phyloP scores from a whole-genome alignment of 2,113 vertebrate genomes.

The Pomatorhinus ruficollis region DNA sequence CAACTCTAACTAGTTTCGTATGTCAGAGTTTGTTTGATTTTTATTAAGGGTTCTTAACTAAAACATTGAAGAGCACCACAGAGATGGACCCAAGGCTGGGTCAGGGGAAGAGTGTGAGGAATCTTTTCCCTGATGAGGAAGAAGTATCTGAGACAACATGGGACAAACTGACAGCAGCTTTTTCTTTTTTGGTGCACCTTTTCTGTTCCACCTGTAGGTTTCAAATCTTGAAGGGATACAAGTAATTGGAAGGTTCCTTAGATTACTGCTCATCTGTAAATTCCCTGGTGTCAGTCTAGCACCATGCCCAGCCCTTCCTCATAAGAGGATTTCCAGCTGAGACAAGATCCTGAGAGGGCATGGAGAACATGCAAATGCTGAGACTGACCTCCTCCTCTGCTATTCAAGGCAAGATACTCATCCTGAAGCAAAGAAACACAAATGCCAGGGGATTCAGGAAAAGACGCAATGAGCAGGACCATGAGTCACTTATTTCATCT shows the following conservation, averaged over 20 bases:
- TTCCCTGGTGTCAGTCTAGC: background rate
- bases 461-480: background rate
- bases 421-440: background rate
- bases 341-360: background rate
- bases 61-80: background rate
- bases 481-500: background rate
- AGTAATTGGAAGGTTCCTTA: background rate
- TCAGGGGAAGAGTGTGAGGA: background rate
- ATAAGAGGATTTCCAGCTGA: background rate
- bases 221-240: no score
- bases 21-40: background rate
- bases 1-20: background rate
- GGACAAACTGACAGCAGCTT: background rate
- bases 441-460: background rate
- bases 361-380: fast-evolving
- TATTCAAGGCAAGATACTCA: background rate
- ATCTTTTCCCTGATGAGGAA: background rate
- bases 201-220: background rate
- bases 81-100: background rate
- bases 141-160: background rate
- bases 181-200: background rate
- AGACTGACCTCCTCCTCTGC: background rate
- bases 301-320: background rate
- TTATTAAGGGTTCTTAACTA: background rate
- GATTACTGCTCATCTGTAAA: background rate